Conservation (phyloP, 2,113 vertebrate genomes). For the Pitta sordida region DNA sequence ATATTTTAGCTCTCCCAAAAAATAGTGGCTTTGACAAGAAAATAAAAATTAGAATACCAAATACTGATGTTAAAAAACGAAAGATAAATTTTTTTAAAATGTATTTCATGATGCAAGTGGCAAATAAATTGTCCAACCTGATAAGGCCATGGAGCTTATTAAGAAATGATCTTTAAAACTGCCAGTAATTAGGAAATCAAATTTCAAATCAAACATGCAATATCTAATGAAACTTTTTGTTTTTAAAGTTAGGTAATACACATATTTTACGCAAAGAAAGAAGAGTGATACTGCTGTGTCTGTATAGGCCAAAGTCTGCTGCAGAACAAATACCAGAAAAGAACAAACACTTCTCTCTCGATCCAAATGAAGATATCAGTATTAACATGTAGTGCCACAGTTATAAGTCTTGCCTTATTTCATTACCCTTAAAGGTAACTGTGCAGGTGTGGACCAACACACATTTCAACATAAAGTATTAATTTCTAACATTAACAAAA, state of each 20-base stretch:
- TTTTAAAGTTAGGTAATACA: slow-evolving; percentile 10
- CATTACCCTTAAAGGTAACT: slow-evolving; percentile 86
- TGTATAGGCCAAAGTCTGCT: slow-evolving; percentile 86
- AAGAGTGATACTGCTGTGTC: slow-evolving; percentile 72
- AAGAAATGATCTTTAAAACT: not conserved
- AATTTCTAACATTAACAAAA: slow-evolving; percentile 83
- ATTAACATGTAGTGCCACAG: slow-evolving; percentile 84
- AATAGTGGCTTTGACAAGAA: not conserved
- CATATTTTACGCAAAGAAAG: slow-evolving; percentile 16
- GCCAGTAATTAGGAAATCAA: not conserved
- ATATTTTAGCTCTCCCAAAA: not conserved
- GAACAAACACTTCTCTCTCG: slow-evolving; percentile 65
- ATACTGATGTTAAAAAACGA: not conserved
- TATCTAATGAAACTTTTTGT: not conserved
- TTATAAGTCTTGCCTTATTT: slow-evolving; percentile 93
- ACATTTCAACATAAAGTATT: slow-evolving; percentile 89
- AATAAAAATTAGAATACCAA: not conserved
- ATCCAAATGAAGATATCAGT: slow-evolving; percentile 80
- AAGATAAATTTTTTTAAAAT: not conserved
- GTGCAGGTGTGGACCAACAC: slow-evolving; percentile 85
- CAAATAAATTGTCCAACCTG: not conserved
- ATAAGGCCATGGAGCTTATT: not conserved
- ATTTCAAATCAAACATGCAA: not conserved
- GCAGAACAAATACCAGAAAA: slow-evolving; percentile 79
- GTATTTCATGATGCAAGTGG: not conserved